These are phyloP conservation scores for Pseudomyrmex pallidus DNA, from an alignment of 1,140 invertebrate genomes.

Conservation along the genomic window DNA sequence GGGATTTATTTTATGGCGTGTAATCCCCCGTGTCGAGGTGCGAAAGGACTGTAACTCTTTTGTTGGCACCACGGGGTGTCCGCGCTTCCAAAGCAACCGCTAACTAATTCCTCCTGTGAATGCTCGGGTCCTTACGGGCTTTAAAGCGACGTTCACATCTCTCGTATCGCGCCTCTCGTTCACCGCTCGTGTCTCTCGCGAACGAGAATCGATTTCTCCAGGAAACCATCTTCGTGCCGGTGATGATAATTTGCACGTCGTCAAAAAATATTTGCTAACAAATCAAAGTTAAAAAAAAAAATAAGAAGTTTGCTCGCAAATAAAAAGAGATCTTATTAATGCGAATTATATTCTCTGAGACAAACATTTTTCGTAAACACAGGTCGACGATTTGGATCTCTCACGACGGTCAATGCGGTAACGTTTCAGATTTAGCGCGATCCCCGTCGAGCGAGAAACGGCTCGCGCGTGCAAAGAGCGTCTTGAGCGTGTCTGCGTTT, in stretches of 20 bases:
- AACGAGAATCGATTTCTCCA: not conserved
- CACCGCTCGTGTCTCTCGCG: constrained; percentile 17
- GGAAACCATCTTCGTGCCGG: no score
- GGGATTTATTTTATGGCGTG: constrained; percentile 83
- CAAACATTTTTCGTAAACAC: not conserved
- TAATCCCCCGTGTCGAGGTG: constrained; percentile 84
- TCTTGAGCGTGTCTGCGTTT: constrained; percentile 55
- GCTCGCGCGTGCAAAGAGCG: constrained; percentile 65
- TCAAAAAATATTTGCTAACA: no score
- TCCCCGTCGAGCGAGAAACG: constrained; percentile 1
- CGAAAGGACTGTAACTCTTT: constrained; percentile 84
- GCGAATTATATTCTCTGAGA: no score
- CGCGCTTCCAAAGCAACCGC: constrained; percentile 79
- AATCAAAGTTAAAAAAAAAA: no score
- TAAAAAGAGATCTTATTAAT: no score
- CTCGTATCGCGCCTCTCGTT: constrained; percentile 41
- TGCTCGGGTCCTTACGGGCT: constrained; percentile 72
- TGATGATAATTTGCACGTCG: no score
- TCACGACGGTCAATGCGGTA: not conserved
- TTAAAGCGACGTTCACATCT: constrained; percentile 72
- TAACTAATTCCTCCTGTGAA: constrained; percentile 81
- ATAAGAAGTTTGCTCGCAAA: no score
- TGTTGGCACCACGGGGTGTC: constrained; percentile 83
- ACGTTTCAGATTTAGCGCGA: constrained; percentile 35
- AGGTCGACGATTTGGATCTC: not conserved